Percentiles rank a stretch among this genome's conserved stretches.
phyloP scores from a whole-genome alignment of 2,113 vertebrate species.

The human region DNA sequence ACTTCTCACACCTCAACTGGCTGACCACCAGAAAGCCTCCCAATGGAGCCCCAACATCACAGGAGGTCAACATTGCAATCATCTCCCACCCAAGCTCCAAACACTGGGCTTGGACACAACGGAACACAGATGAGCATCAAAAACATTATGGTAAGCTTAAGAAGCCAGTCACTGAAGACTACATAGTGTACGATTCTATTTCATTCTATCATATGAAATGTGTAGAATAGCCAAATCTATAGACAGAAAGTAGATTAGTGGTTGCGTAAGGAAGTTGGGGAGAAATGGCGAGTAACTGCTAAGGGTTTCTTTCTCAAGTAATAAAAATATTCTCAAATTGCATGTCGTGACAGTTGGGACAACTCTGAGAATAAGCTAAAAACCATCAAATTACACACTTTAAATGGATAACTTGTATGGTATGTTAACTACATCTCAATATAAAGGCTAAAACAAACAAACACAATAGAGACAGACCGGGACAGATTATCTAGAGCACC shows the following conservation, averaged over 20 bases:
- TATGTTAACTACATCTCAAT: not conserved
- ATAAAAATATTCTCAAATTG: slow-evolving; percentile 5
- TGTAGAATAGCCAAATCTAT: not conserved
- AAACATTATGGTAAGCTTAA: not conserved
- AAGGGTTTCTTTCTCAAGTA: not conserved
- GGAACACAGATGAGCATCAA: not conserved
- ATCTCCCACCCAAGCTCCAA: not conserved
- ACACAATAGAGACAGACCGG: not conserved
- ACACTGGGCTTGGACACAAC: not conserved
- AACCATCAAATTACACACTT: not conserved
- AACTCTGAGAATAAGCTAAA: not conserved
- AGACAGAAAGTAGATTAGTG: not conserved
- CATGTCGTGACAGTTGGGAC: not conserved
- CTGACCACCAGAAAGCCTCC: not conserved
- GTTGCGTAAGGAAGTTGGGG: not conserved
- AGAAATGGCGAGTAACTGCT: not conserved
- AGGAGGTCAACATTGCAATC: not conserved
- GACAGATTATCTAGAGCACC: not conserved
- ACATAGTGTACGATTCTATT: not conserved
- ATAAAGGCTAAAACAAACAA: not conserved
- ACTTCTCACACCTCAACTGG: not conserved
- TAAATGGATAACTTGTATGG: not conserved
- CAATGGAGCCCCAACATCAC: not conserved
- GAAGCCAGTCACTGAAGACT: not conserved
- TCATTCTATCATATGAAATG: not conserved